Base-by-base conservation (phyloP, 2,888 invertebrate species). In the Leucoptera coffeella region DNA sequence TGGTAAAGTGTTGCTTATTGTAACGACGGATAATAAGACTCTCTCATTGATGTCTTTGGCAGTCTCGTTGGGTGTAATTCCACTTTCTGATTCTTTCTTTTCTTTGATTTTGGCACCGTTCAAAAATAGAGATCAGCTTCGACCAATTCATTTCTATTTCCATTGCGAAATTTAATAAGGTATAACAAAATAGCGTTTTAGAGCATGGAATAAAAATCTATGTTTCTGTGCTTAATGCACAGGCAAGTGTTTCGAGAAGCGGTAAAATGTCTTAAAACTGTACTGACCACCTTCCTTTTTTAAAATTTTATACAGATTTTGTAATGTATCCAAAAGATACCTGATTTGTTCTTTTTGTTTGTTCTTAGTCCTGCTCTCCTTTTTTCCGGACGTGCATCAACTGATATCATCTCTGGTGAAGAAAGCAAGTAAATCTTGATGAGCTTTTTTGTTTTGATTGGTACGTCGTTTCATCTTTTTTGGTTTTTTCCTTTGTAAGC, bases 191-290 rank as follows among this genome's bases (percentile, higher is more conserved):
- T 17, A 7, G 17, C 17, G 17, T 17, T 17, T 17, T 17, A 17
- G 17, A 17, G 17, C 17, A 17, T 17, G 17, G 17, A 17, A 17
- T 17, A 17, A 17, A 17, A 28, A 14, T 23, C 12, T 9, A 28
- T 28, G 11, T 28, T 28, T 12, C 28, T 28, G 28, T 28, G 28
- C 12, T 28, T 23, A 23, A 28, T 28, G 28, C 28, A 28, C 19
- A 28, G 10, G 23, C 28, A 23, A n/a, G 28, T 28, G 15, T 28
- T 12, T 21, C 28, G 19, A 6, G 13, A 21, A 24, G n/a, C n/a
- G 11, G n/a, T 5, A 13, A 22, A 27, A 27, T 13, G 27, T 27
- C 12, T 21, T 12, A 27, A 14, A 21, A 9, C 17, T 17, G 11
- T 7, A 12, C 11, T 27, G 13, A 11, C 27, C 27, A 22, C 27